Evolutionary conservation across 2,113 vertebrate species (phyloP).

Genomic region (Propithecus coquereli): DNA sequence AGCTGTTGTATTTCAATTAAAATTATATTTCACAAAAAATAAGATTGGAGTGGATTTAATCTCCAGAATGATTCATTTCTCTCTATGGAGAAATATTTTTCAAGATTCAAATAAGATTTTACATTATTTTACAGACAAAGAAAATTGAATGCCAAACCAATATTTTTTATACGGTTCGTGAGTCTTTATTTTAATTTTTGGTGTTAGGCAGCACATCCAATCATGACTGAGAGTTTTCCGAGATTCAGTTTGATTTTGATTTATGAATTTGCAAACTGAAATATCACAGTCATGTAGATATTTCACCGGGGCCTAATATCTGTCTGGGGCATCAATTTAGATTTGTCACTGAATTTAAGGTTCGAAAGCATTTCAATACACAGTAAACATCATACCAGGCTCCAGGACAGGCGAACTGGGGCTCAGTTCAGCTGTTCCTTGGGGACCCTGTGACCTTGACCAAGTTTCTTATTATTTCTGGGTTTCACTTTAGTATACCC

Average conservation of each 20-base stretch:
- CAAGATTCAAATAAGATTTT: not conserved
- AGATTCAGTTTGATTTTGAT: not conserved
- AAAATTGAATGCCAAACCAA: not conserved
- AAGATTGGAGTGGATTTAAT: not conserved
- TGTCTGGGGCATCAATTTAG: not conserved
- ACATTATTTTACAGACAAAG: not conserved
- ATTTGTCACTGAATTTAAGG: not conserved
- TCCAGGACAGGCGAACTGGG: not conserved
- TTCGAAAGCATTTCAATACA: not conserved
- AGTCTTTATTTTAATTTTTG: not conserved
- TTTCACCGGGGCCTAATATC: not conserved
- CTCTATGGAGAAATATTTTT: not conserved
- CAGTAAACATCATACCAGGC: accelerated
- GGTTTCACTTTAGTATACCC: not conserved
- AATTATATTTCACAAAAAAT: not conserved
- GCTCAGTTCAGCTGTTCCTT: not conserved
- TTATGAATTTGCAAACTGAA: not conserved
- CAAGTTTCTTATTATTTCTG: not conserved
- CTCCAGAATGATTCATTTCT: not conserved
- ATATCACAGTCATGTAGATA: not conserved
- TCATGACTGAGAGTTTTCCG: not conserved
- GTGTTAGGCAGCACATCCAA: not conserved
- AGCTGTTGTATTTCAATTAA: slow-evolving; percentile 16
- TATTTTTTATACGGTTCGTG: not conserved
- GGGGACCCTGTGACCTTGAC: not conserved